These are phyloP conservation scores for Drosophila bifasciata DNA, from an alignment of 1,140 invertebrate genomes.

Conservation along the genomic window DNA sequence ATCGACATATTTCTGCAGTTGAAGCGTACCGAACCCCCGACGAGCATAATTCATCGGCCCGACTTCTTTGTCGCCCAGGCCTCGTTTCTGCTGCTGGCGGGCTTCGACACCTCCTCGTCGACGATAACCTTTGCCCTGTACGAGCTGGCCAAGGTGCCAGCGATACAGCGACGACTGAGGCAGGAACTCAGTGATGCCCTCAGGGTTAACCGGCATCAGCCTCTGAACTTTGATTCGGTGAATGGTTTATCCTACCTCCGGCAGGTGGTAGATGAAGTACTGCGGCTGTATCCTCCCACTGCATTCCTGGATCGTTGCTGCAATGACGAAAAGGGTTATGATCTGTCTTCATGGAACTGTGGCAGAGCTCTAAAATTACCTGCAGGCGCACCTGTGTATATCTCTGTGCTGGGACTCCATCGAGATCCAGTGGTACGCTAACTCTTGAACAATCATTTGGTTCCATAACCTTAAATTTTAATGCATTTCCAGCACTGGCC, in stretches of 20 bases:
- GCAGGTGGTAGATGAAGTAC: constrained; percentile 84
- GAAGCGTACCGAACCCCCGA: constrained; percentile 49
- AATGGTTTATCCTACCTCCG: constrained; percentile 83
- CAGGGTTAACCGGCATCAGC: constrained; percentile 46
- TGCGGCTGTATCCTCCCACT: constrained; percentile 86
- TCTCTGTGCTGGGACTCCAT: constrained; percentile 74
- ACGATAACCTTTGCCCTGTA: constrained; percentile 84
- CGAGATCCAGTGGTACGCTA: constrained; percentile 56
- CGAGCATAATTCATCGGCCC: constrained; percentile 45
- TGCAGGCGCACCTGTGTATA: constrained; percentile 69
- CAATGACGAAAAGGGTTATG: constrained; percentile 57
- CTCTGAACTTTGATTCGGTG: constrained; percentile 83
- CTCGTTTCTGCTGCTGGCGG: constrained; percentile 87
- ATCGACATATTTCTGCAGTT: constrained; percentile 84
- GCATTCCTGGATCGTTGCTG: constrained; percentile 85
- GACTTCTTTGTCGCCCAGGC: constrained; percentile 87
- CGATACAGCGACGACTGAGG: constrained; percentile 83
- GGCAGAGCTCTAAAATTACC: constrained; percentile 35
- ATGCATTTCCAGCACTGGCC: constrained; percentile 76
- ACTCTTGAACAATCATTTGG: not conserved
- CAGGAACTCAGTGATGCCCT: constrained; percentile 81
- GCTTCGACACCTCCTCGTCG: constrained; percentile 85
- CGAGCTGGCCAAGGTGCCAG: constrained; percentile 83
- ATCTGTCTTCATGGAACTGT: constrained; percentile 82
- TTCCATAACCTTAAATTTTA: constrained; percentile 83